phyloP scores from a whole-genome alignment of 2,113 vertebrate species.

The Galeopterus variegatus region DNA sequence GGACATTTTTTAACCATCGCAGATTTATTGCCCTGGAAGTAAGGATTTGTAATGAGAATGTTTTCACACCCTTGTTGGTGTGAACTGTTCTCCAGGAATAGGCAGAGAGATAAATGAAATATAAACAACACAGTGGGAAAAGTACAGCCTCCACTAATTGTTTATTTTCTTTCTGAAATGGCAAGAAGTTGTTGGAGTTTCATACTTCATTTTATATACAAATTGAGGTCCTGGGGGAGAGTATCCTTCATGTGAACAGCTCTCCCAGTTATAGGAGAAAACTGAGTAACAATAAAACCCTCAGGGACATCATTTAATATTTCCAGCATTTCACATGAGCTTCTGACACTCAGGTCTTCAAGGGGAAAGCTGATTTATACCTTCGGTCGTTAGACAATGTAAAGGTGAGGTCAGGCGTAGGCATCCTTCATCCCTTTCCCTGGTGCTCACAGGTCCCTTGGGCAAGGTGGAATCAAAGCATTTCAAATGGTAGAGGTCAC shows the following conservation, averaged over 20 bases:
- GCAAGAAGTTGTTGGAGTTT: slow-evolving; percentile 59
- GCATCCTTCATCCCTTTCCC: slow-evolving; percentile 87
- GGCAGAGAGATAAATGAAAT: neutral
- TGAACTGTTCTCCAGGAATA: neutral
- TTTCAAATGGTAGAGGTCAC: slow-evolving; percentile 88
- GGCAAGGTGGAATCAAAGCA: slow-evolving; percentile 88
- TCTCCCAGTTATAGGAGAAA: slow-evolving; percentile 81
- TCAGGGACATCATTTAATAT: slow-evolving; percentile 86
- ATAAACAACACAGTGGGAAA: neutral
- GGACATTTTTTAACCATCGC: neutral
- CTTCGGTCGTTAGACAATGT: slow-evolving; percentile 80
- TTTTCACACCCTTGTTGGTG: neutral
- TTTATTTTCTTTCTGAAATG: slow-evolving; percentile 67
- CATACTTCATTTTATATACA: slow-evolving; percentile 72
- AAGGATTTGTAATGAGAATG: neutral
- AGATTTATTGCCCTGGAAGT: slow-evolving; percentile 10
- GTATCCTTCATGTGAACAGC: slow-evolving; percentile 78
- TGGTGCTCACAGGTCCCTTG: slow-evolving; percentile 82
- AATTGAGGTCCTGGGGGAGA: slow-evolving; percentile 67
- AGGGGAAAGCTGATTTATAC: slow-evolving; percentile 87
- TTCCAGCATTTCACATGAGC: slow-evolving; percentile 84
- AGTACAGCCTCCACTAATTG: slow-evolving; percentile 65
- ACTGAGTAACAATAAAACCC: slow-evolving; percentile 81
- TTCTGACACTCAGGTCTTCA: slow-evolving; percentile 78
- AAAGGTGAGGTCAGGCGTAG: slow-evolving; percentile 87